These are phyloP conservation scores for Platycheirus albimanus DNA, from an alignment of 2,888 invertebrate species.

Conservation along the genomic window DNA sequence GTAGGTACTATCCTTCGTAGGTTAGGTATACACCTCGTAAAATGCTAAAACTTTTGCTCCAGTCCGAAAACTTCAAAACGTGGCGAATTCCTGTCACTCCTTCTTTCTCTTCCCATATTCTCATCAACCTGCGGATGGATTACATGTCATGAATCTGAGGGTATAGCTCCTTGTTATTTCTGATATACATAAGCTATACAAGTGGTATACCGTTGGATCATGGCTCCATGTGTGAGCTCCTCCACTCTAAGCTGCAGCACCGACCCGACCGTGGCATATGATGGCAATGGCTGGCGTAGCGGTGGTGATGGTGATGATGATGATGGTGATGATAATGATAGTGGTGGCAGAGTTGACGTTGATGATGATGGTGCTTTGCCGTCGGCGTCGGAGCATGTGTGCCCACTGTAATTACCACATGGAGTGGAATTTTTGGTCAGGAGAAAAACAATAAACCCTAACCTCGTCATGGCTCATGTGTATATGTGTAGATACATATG, in stretches of 20 bases:
- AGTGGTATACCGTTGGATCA: conserved; percentile 17
- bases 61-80: conserved; percentile 64
- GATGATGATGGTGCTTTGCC: conserved; percentile 58
- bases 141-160: conserved; percentile 66
- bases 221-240: conserved; percentile 28
- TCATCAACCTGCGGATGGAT: conserved; percentile 72
- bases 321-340: conserved; percentile 45
- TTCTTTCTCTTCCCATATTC: conserved; percentile 30
- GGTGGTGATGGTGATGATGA: conserved; percentile 34
- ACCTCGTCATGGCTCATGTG: conserved; percentile 33
- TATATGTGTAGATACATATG: conserved; percentile 35
- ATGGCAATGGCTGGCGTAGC: no score
- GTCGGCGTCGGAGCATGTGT: conserved; percentile 61
- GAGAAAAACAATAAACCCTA: conserved; percentile 73
- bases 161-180: conserved; percentile 62
- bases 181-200: conserved; percentile 31
- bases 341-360: conserved; percentile 51
- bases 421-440: conserved; percentile 66
- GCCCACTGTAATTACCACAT: conserved; percentile 72
- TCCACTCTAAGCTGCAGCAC: conserved; percentile 31
- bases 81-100: conserved; percentile 29
- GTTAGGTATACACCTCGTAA: conserved; percentile 49
- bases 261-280: no score
- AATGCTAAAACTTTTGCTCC: conserved; percentile 46
- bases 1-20: no score